A percentile compares a stretch with the other conserved stretches of the same genome.
phyloP scores from a whole-genome alignment of 2,113 vertebrate species.

The Herpailurus yagouaroundi region DNA sequence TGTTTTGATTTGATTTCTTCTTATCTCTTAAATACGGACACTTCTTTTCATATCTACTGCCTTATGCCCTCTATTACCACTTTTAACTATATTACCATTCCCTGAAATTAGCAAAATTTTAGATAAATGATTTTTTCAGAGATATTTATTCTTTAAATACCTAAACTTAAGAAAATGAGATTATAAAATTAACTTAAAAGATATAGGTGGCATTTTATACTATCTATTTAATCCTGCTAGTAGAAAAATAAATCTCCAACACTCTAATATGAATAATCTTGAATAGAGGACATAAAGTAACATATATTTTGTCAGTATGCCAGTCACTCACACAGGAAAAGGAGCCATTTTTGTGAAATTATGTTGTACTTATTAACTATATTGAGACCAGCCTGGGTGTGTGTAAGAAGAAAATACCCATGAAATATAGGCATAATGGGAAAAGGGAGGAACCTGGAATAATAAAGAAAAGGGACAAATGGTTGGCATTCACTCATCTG shows the following conservation, averaged over 20 bases:
- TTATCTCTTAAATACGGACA: not conserved
- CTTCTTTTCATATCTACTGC: not conserved
- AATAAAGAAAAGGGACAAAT: not conserved
- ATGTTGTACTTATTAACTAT: conserved; percentile 21
- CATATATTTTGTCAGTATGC: not conserved
- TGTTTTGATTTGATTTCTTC: not conserved
- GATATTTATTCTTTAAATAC: not conserved
- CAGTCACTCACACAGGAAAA: not conserved
- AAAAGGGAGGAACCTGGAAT: conserved; percentile 10
- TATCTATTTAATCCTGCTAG: not conserved
- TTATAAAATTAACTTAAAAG: conserved; percentile 20
- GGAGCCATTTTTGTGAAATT: not conserved
- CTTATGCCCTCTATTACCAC: not conserved
- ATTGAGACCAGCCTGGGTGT: not conserved
- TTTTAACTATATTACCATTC: not conserved
- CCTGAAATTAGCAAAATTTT: not conserved
- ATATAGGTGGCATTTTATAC: not conserved
- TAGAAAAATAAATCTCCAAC: not conserved
- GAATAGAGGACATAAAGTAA: not conserved
- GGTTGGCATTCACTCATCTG: not conserved
- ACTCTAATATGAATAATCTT: not conserved
- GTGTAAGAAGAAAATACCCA: not conserved
- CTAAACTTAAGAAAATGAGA: not conserved
- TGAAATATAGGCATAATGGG: conserved; percentile 4
- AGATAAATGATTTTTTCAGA: not conserved